These are phyloP conservation scores for Adelosebastes latens DNA, from an alignment of 2,797 vertebrate genomes.

Conservation along the genomic window DNA sequence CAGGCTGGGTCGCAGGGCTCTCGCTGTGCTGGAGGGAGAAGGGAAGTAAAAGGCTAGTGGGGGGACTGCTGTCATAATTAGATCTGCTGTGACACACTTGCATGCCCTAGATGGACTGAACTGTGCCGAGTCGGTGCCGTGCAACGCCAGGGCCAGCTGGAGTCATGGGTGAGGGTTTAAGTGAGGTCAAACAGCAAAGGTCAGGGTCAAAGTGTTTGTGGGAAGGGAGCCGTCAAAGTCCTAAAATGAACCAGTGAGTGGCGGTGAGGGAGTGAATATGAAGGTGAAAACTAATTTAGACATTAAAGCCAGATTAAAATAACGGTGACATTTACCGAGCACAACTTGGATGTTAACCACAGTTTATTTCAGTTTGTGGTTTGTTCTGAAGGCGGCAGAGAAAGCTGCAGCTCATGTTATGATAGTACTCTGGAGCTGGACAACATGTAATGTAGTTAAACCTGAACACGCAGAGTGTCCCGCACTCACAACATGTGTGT, in stretches of 20 bases:
- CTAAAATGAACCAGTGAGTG: not conserved
- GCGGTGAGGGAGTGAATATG: not conserved
- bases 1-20: slow-evolving; percentile 23
- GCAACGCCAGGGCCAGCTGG: not conserved
- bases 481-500: not conserved
- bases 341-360: slow-evolving; percentile 26
- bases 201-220: slow-evolving; percentile 23
- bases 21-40: not conserved
- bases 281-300: slow-evolving; percentile 14
- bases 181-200: slow-evolving; percentile 50
- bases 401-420: not conserved
- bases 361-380: slow-evolving; percentile 18
- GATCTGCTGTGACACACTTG: slow-evolving; percentile 62
- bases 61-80: slow-evolving; percentile 62
- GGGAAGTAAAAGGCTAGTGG: slow-evolving; percentile 24
- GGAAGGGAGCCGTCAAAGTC: not conserved
- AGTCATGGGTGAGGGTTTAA: slow-evolving; percentile 30
- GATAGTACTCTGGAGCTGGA: not conserved
- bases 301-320: slow-evolving; percentile 29
- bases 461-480: slow-evolving; percentile 12
- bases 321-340: slow-evolving; percentile 35
- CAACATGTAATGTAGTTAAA: slow-evolving; percentile 32
- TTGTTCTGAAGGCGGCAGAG: slow-evolving; percentile 10
- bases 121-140: slow-evolving; percentile 19
- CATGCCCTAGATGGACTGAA: slow-evolving; percentile 49